phyloP scores from a whole-genome alignment of 1,140 invertebrate species.

The Eurytemora carolleeae region DNA sequence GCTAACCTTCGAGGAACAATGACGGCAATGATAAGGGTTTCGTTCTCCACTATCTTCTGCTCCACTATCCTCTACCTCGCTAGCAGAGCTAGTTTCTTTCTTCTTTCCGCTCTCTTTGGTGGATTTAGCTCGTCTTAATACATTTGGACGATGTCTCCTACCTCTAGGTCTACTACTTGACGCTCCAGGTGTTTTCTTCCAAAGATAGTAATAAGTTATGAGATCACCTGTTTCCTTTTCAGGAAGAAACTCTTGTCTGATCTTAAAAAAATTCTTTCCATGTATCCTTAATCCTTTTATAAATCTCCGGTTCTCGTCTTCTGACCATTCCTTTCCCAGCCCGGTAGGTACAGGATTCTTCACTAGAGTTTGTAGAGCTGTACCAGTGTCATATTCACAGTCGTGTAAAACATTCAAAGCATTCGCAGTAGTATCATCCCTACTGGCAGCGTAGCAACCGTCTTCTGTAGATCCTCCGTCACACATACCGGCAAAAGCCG shows the following conservation, averaged over 20 bases:
- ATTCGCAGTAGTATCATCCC: slow-evolving; percentile 94
- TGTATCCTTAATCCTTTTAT: slow-evolving; percentile 91
- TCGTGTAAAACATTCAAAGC: slow-evolving; percentile 80
- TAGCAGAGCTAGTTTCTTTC: slow-evolving; percentile 29
- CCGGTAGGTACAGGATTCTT: slow-evolving; percentile 83
- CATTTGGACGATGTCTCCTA: slow-evolving; percentile 55
- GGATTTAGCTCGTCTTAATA: slow-evolving; percentile 65
- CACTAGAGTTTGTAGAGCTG: slow-evolving; percentile 80
- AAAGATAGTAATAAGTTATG: slow-evolving; percentile 97
- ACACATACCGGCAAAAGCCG: slow-evolving; percentile 90
- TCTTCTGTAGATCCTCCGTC: slow-evolving; percentile 90
- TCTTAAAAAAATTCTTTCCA: slow-evolving; percentile 98
- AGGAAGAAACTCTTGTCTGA: slow-evolving; percentile 81
- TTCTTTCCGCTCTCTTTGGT: slow-evolving; percentile 38
- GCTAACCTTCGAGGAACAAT: slow-evolving; percentile 42
- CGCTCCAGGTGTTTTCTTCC: slow-evolving; percentile 99
- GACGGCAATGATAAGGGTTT: slow-evolving; percentile 35
- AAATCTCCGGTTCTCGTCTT: slow-evolving; percentile 93
- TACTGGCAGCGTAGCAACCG: slow-evolving; percentile 79
- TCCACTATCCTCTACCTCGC: slow-evolving; percentile 57
- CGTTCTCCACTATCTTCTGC: slow-evolving; percentile 80
- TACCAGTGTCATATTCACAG: slow-evolving; percentile 80
- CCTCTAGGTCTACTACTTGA: slow-evolving; percentile 58
- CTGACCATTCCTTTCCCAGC: slow-evolving; percentile 91
- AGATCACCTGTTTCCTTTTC: slow-evolving; percentile 90